Conservation (phyloP, 2,113 vertebrate genomes). For the Ovis canadensis region DNA sequence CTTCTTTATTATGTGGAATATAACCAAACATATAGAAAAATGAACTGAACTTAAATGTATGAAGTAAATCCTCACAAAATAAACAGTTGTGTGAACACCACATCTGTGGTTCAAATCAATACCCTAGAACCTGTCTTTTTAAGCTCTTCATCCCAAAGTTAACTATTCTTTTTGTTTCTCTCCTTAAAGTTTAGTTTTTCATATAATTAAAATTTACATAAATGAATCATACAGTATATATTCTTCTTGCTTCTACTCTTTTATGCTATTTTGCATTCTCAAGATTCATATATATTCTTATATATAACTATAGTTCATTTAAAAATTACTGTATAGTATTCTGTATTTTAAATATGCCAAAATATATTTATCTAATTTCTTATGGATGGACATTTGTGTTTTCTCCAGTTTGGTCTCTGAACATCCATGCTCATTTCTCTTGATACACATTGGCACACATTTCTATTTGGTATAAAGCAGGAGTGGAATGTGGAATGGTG, state of each 20-base stretch:
- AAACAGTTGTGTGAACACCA: neutral
- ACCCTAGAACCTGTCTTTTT: neutral
- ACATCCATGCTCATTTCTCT: neutral
- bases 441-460: neutral
- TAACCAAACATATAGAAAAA: neutral
- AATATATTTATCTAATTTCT: neutral
- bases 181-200: neutral
- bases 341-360: neutral
- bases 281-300: neutral
- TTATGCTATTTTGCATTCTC: neutral
- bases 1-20: slow-evolving; percentile 1
- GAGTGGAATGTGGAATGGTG: neutral
- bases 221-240: neutral
- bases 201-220: neutral
- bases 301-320: neutral
- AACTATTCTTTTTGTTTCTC: neutral
- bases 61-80: neutral
- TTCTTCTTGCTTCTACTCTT: neutral
- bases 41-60: neutral
- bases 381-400: neutral
- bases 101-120: neutral
- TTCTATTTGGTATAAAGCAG: neutral
- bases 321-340: neutral
- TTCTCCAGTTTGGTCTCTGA: neutral
- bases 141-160: neutral